Evolutionary conservation across 2,888 invertebrate species (phyloP), one percentile per base, ranked within the genome.

Genomic region (Neria commutata): DNA sequence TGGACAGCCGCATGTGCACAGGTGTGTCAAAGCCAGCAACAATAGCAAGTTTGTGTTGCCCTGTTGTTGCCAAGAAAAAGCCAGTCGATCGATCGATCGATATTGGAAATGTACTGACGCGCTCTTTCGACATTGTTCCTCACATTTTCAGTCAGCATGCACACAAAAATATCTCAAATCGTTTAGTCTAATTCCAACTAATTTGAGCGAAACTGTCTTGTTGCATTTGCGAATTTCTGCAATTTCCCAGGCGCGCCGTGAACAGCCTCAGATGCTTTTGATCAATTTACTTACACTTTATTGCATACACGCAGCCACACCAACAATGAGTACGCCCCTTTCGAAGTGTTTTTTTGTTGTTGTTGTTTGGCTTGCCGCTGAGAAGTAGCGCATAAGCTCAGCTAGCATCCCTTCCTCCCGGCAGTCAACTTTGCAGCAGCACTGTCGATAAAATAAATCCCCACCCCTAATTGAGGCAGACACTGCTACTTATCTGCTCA

Each of bases 381-480:
- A 6, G 11, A 37, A 37, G 37, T n/a, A n/a, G 37, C 37, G 37
- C 37, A 14, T 37, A 37, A 37, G 37, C 37, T 37, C n/a, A n/a
- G 37, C 37, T 37, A 37, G 6, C 37, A 37, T 37, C 37, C n/a
- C n/a, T 4, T 37, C 37, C 6, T 37, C 6, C 6, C 4, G 4
- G 37, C n/a, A 4, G 6, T 37, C 37, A n/a, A 4, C n/a, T 14
- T 29, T n/a, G n/a, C 29, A 29, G 29, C 29, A 29, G 11, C 29
- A 29, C 11, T 29, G 11, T 29, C 29, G 29, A 6, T 29, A 29
- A 6, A 11, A 11, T 11, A 29, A 29, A 29, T 6, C 6, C 4
- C 37, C 6, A 72, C 71, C 71, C 71, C 72, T 71, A 71, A 71
- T 71, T 72, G 71, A 71, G 72, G 70, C 71, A 62, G 69, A 61